Evolutionary conservation across 37 sponge, comb jelly and placozoan species (phyloP), one percentile per base, ranked within the genome.

Genomic region (Dysidea cf. avara): DNA sequence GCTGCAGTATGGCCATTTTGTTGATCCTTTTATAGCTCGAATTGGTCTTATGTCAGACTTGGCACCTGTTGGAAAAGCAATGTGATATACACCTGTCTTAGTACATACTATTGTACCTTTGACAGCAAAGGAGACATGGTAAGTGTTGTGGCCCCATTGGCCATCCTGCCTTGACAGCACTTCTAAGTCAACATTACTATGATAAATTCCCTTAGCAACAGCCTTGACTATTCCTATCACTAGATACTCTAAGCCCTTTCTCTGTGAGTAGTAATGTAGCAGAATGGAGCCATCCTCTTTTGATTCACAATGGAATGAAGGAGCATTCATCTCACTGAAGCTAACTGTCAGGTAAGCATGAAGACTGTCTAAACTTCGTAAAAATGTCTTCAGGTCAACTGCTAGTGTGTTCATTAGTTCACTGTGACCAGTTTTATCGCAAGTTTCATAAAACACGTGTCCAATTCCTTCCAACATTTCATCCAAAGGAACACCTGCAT

Each of bases 341-440:
- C 75, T 82, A 59, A 37, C 61, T 13, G 89, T 69, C n/a, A 92
- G 67, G 61, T 92, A 85, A 74, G 78, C 75, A 55, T 92, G 93
- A 0, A 92, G 81, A 14, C 85, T 55, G 65, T 92, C 93, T 12
- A 92, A 73, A 55, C 87, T 92, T 39, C 66, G 37, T 12, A 88
- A 61, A 47, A 92, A 92, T 4, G 77, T 79, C 21, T 74, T 61
- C 17, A 92, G 76, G 55, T 70, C 39, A 55, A 76, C 59, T 0
- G 90, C 93, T 2, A 92, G 76, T 25, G 78, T 60, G 11, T 48
- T 33, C 16, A 87, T 67, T 68, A 92, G 73, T 43, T 48, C 54
- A 53, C 73, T 86, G 69, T 92, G 86, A 33, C 93, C 93, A 35
- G 74, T 73, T 29, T 58, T 59, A 38, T 84, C 67, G 66, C 71